Conservation (phyloP, 1,140 invertebrate species). For the Saxidomus purpurata region DNA sequence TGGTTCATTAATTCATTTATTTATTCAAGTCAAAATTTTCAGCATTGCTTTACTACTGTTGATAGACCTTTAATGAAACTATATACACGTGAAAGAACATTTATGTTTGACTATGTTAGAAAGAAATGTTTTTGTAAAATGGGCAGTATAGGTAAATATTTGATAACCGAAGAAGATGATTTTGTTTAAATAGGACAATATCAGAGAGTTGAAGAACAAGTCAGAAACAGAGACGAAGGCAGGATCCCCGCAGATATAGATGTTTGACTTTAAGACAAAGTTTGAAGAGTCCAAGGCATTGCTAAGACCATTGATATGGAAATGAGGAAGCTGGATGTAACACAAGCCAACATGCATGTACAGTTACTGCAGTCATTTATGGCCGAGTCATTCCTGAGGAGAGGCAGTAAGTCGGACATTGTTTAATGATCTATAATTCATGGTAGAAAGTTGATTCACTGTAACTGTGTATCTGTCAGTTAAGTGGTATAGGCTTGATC, state of each 20-base stretch:
- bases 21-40: too few species aligned
- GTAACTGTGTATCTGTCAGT: too few species aligned
- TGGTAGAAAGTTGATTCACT: too few species aligned
- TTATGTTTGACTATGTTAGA: too few species aligned
- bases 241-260: constrained; percentile 86
- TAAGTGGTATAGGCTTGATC: too few species aligned
- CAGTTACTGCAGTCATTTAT: constrained; percentile 96
- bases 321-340: constrained; percentile 95
- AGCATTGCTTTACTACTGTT: too few species aligned
- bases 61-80: too few species aligned
- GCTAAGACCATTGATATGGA: constrained; percentile 97
- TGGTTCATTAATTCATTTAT: too few species aligned
- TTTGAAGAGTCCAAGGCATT: constrained; percentile 96
- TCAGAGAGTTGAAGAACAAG: constrained; percentile 79
- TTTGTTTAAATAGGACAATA: constrained; percentile 77
- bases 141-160: too few species aligned
- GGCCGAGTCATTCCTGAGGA: constrained; percentile 96
- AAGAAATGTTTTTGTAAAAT: too few species aligned
- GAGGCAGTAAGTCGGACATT: constrained; percentile 92
- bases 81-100: too few species aligned
- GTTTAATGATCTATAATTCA: too few species aligned
- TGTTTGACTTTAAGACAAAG: constrained; percentile 93
- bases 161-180: background rate
- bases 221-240: constrained; percentile 84
- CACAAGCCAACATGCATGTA: constrained; percentile 95